Percentiles rank a stretch among this genome's conserved stretches.
phyloP scores from a whole-genome alignment of 2,113 vertebrate genomes.

The Anseranas semipalmata region DNA sequence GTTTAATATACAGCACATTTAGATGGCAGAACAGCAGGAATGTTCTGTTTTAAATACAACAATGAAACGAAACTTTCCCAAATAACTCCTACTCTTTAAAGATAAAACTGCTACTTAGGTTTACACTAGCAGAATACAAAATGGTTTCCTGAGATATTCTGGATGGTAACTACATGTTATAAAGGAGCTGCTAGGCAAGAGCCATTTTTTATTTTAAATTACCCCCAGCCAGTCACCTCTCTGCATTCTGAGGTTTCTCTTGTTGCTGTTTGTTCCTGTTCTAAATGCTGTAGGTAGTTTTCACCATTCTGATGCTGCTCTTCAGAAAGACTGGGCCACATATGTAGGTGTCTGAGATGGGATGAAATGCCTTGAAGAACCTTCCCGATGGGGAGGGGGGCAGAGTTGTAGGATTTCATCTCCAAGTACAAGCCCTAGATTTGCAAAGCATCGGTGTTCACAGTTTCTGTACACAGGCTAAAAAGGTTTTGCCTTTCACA shows the following conservation, averaged over 20 bases:
- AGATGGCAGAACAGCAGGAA: conserved; percentile 41
- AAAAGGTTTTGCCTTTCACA: neutral
- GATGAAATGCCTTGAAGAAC: neutral
- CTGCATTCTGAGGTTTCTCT: conserved; percentile 26
- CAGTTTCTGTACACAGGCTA: neutral
- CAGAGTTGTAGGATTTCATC: neutral
- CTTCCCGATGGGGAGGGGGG: neutral
- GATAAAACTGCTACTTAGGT: conserved; percentile 62
- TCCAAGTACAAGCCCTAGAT: neutral
- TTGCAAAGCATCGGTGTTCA: neutral
- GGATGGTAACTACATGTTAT: conserved; percentile 42
- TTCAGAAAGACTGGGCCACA: neutral
- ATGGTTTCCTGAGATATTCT: conserved; percentile 53
- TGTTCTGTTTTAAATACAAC: conserved; percentile 49
- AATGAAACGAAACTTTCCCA: conserved; percentile 63
- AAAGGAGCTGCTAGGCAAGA: conserved; percentile 58
- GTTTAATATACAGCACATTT: conserved; percentile 49
- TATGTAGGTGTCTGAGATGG: neutral
- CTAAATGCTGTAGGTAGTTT: neutral
- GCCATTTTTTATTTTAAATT: conserved; percentile 67
- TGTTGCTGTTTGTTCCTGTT: neutral
- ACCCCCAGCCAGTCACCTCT: conserved; percentile 36
- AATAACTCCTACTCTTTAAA: conserved; percentile 63
- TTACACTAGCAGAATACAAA: conserved; percentile 61
- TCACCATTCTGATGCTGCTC: neutral